Conservation (phyloP, 2,113 vertebrate species). For the Chlamydotis undulata region DNA sequence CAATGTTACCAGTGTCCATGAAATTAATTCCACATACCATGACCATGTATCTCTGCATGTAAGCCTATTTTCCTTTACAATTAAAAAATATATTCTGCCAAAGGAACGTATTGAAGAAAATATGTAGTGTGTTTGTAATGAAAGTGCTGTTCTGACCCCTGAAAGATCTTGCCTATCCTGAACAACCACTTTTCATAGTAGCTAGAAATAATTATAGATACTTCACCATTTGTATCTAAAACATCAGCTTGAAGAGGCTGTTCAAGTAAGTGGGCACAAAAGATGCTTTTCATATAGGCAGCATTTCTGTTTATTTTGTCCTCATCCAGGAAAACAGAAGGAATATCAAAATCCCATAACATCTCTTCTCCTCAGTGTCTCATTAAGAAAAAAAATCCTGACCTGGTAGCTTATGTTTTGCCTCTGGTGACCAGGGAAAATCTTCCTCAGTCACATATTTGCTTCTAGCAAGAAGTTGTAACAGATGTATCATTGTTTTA, state of each 20-base stretch:
- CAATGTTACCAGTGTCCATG: neutral
- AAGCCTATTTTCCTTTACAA: neutral
- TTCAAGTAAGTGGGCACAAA: neutral
- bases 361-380: neutral
- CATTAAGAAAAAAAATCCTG: neutral
- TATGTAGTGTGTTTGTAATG: neutral
- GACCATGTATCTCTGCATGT: neutral
- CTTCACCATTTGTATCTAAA: neutral
- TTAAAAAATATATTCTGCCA: neutral
- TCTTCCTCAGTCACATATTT: neutral
- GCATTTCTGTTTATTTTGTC: neutral
- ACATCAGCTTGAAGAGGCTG: neutral
- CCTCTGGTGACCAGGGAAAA: neutral
- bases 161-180: neutral
- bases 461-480: neutral
- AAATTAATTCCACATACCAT: neutral
- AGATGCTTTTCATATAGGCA: neutral
- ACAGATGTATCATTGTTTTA: neutral
- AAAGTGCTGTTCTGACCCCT: neutral
- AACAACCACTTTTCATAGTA: neutral
- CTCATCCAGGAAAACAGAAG: neutral
- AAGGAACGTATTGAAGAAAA: neutral
- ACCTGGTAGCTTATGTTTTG: neutral
- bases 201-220: neutral
- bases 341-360: neutral